Conservation (phyloP, 2,113 vertebrate species). For the Cynopterus brachyotis region DNA sequence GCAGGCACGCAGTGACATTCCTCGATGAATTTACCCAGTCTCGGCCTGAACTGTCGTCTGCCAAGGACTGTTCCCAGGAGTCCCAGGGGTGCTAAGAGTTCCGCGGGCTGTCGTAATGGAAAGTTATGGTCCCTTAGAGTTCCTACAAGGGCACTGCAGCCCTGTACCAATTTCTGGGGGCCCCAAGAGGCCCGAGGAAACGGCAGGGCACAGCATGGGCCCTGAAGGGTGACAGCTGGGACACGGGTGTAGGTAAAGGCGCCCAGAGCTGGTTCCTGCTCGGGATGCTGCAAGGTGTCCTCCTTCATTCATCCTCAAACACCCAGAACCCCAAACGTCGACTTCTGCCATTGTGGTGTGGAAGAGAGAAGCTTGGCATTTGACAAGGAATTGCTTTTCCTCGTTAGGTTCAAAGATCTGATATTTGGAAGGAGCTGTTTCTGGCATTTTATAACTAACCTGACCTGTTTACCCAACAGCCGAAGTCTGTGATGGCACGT, state of each 20-base stretch:
- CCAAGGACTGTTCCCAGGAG: not conserved
- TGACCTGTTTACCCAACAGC: not conserved
- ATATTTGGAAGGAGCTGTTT: not conserved
- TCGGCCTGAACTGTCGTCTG: not conserved
- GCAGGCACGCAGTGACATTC: not conserved
- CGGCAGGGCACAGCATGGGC: not conserved
- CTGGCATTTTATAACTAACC: not conserved
- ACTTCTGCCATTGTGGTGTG: rapidly evolving
- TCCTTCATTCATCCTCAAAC: not conserved
- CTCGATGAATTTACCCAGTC: not conserved
- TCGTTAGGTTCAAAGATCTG: not conserved
- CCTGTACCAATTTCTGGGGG: not conserved
- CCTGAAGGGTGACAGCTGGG: not conserved
- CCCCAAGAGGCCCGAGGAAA: not conserved
- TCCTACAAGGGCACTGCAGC: not conserved
- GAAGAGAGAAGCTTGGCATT: not conserved
- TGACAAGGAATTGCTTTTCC: not conserved
- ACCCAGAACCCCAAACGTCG: not conserved
- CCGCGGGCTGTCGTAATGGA: not conserved
- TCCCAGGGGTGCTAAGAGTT: not conserved
- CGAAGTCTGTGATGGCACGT: not conserved
- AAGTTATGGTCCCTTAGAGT: not conserved
- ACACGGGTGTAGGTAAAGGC: rapidly evolving
- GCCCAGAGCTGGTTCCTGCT: not conserved
- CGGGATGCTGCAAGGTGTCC: not conserved